Percentiles rank a stretch among this genome's conserved stretches.
These are phyloP conservation scores for Pseudomyrmex gracilis DNA, from an alignment of 1,140 invertebrate species.

Conservation along the genomic window DNA sequence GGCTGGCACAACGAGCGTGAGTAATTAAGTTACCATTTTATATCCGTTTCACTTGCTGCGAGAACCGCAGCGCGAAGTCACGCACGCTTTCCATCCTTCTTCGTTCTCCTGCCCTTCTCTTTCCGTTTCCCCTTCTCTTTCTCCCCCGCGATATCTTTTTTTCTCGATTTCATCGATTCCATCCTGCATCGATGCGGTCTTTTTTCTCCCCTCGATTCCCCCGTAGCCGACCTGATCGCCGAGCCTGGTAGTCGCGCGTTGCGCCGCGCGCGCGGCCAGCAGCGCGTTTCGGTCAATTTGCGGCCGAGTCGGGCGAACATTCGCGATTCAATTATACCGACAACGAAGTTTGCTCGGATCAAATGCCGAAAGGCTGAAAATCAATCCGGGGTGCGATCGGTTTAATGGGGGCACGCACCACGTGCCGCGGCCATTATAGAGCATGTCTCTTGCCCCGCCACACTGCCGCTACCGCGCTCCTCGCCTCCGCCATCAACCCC, in stretches of 20 bases:
- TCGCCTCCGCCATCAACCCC: constrained; percentile 41
- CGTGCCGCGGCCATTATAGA: constrained; percentile 75
- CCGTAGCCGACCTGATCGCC: neutral
- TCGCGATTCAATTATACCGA: constrained; percentile 83
- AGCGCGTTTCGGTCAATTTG: constrained; percentile 82
- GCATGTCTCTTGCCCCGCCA: constrained; percentile 57
- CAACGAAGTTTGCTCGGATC: constrained; percentile 81
- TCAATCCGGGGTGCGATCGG: constrained; percentile 77
- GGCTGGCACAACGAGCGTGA: constrained; percentile 69
- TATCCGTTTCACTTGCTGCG: constrained; percentile 6
- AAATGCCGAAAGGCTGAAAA: constrained; percentile 82
- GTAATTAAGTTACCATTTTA: constrained; percentile 76
- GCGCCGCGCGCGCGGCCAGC: constrained; percentile 65
- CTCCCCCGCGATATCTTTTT: constrained; percentile 29
- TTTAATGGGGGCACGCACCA: constrained; percentile 78
- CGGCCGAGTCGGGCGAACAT: constrained; percentile 80
- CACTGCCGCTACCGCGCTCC: constrained; percentile 52
- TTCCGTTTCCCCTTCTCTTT: no score
- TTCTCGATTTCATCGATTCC: constrained; percentile 67
- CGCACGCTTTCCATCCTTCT: constrained; percentile 13
- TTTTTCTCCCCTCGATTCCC: constrained; percentile 25
- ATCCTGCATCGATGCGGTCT: constrained; percentile 41
- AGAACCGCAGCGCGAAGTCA: constrained; percentile 11
- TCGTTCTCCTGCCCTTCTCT: neutral
- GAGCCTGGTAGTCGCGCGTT: constrained; percentile 39